Evolutionary conservation across 2,797 vertebrate species (phyloP).

Genomic region (Diglossa cyanea): DNA sequence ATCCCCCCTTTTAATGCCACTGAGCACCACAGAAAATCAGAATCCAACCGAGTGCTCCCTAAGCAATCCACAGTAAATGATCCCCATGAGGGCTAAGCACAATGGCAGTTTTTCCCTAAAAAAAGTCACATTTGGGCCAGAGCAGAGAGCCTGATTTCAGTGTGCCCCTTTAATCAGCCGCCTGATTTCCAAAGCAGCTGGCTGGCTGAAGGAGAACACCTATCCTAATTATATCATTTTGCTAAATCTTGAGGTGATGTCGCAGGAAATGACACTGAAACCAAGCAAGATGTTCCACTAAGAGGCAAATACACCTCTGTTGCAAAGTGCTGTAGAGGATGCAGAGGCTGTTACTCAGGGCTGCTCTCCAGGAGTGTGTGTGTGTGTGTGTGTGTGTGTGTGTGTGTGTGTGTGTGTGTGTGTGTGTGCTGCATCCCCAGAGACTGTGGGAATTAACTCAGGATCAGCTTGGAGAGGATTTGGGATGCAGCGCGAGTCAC

Average conservation of each 20-base stretch:
- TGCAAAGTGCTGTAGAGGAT: background rate
- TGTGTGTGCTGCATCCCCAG: background rate
- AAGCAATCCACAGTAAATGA: background rate
- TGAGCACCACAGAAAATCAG: background rate
- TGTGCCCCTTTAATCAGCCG: background rate
- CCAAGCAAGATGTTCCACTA: conserved; percentile 8
- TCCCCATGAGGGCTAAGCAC: background rate
- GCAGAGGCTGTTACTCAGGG: background rate
- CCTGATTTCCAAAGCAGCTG: background rate
- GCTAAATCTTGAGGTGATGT: conserved; percentile 47
- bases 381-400: too few species aligned
- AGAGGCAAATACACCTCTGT: conserved; percentile 4
- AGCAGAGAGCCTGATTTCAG: background rate
- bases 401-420: background rate
- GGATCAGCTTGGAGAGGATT: background rate
- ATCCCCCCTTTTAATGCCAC: background rate
- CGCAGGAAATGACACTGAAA: conserved; percentile 39
- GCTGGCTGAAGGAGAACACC: conserved; percentile 35
- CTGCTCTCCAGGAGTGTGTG: background rate
- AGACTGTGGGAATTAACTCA: background rate
- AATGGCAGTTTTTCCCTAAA: background rate
- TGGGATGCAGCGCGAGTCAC: background rate
- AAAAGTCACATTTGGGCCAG: background rate
- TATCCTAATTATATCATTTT: conserved; percentile 12
- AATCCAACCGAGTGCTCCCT: fast-evolving